Evolutionary conservation across 2,113 vertebrate genomes (phyloP).

Genomic region (Cyphomyrus discorhynchus): DNA sequence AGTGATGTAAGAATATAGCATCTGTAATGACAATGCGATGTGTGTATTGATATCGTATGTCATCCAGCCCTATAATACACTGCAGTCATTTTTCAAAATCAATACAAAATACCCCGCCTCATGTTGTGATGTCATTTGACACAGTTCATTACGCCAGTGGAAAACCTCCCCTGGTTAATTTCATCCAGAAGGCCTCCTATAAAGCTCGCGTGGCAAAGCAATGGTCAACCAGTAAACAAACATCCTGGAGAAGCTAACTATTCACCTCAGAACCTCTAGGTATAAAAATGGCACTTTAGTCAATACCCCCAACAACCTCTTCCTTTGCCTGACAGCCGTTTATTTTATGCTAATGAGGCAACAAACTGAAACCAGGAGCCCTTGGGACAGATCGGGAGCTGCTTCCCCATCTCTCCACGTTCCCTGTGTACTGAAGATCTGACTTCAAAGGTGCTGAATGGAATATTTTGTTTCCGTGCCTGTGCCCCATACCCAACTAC

Average conservation of each 20-base stretch:
- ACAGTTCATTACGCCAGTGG: too few relatives aligned
- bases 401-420: neutral
- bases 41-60: too few relatives aligned
- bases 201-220: neutral
- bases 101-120: too few relatives aligned
- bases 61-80: too few relatives aligned
- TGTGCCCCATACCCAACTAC: neutral
- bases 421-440: neutral
- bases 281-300: neutral
- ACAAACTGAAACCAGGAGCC: neutral
- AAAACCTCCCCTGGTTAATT: neutral
- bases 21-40: too few relatives aligned
- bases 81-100: too few relatives aligned
- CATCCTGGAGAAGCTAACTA: neutral
- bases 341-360: neutral
- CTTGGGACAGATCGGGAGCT: neutral
- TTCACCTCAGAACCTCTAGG: neutral
- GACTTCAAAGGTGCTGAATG: constrained; percentile 3
- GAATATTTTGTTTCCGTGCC: neutral
- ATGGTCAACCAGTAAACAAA: neutral
- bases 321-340: neutral
- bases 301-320: neutral
- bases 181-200: neutral
- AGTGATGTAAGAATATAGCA: too few relatives aligned
- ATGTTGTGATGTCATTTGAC: too few relatives aligned